Evolutionary conservation across 1,140 invertebrate genomes (phyloP), one percentile per base, ranked within the genome.

Genomic region (Orius laevigatus): DNA sequence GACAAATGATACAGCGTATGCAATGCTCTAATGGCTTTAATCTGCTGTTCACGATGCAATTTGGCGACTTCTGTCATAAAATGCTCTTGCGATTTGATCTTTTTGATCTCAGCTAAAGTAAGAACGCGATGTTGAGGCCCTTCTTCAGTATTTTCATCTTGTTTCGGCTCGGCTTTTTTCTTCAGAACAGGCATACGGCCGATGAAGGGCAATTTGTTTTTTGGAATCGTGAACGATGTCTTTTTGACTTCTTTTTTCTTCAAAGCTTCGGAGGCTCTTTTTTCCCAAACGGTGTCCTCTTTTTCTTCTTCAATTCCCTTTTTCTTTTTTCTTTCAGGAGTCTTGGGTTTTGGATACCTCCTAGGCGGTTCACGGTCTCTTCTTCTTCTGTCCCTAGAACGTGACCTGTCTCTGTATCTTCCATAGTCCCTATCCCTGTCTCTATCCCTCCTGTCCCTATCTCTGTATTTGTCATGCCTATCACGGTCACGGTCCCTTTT

Each of bases 101-200:
- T 25, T 8, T 25, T 25, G 3, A 25, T 25, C 25, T 25, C 25
- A 25, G 25, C 25, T 8, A 25, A 25, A 25, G 25, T 25, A 8
- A 25, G 25, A 8, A 25, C 25, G 3, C 25, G 25, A 25, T 25
- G 25, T 25, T 25, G 3, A 4, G 3, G 25, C 3, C 25, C 25
- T 38, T 38, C 36, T 38, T 38, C 36, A 34, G 3, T 38, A 10
- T 5, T 38, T 38, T 38, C 36, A 3, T 31, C 43, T 10, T 41
- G 19, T 49, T 54, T 55, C 12, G 38, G 65, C 63, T 49, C 66
- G 65, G 49, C 63, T 66, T 43, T 66, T 15, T 78, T 78, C 53
- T 79, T 79, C 43, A 79, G 75, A 33, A 81, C 58, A 1, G 77
- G 78, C 63, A 80, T 71, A 55, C 76, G 63, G 1, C 77, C 78